Evolutionary conservation across 2,113 vertebrate genomes (phyloP), one percentile per base, ranked within the genome.

Genomic region (Prinia subflava): DNA sequence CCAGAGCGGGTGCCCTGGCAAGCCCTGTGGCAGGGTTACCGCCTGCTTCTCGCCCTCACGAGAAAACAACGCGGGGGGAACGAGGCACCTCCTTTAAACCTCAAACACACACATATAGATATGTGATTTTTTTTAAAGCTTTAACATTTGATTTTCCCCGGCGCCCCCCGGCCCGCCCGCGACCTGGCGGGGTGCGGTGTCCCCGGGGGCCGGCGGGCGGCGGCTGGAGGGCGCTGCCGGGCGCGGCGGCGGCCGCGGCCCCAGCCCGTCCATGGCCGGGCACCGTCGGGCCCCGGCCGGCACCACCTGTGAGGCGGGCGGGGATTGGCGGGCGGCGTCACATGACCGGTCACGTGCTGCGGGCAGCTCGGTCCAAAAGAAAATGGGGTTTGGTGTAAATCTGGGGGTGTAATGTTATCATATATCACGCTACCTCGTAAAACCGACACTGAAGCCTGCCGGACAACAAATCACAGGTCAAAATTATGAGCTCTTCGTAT

Each of bases 381-480:
- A 99, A 99, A 99, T 99, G 98, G 98, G 98, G 98, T 98, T 99
- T 99, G 98, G 99, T 98, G 98, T 99, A 99, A 99, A 99, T 99
- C 99, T 99, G 98, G 98, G 98, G 98, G 98, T 98, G 98, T 99
- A 99, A 99, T 99, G 98, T 98, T 98, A 98, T 98, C 99, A 99
- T 99, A 99, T 99, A 99, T 99, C 99, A 99, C 98, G 94, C 98
- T 98, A 98, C 98, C 99, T 99, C 99, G 98, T 99, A 99, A 99
- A 99, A 99, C 99, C 98, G 99, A 99, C 98, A 99, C 98, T 97
- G 98, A 98, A 98, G 98, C 98, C 98, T 99, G 98, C 98, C 98
- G 98, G 98, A 98, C 99, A 99, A 99, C 98, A 99, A 99, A 99
- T 99, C 99, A 99, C 98, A 97, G 98, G 97, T 98, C 98, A 98